Percentiles rank a stretch among this genome's conserved stretches.
phyloP scores from a whole-genome alignment of 2,888 invertebrate genomes.

The Allolobophora icterica region DNA sequence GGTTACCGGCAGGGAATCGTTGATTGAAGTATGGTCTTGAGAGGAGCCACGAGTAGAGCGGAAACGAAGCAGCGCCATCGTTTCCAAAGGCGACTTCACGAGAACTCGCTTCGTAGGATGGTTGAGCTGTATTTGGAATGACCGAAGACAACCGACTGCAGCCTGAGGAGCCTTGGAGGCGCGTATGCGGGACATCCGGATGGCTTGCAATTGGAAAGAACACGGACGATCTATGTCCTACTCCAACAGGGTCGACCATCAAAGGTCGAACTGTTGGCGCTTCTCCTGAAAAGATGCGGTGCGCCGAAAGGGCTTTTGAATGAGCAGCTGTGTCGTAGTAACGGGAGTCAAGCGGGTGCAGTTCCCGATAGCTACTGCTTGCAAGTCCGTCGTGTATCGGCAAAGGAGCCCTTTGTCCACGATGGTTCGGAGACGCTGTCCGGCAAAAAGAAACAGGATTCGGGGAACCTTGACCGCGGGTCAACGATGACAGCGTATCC shows the following conservation, averaged over 20 bases:
- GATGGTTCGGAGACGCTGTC: not conserved
- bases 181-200: not conserved
- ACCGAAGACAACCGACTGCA: not conserved
- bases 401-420: not conserved
- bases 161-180: not conserved
- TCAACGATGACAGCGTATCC: not conserved
- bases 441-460: not conserved
- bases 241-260: not conserved
- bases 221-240: not conserved
- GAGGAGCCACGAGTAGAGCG: slow-evolving; percentile 10
- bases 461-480: not conserved
- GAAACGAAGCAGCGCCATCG: not conserved
- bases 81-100: not conserved
- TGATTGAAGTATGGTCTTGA: not conserved
- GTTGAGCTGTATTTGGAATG: not conserved
- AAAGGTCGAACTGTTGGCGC: not conserved
- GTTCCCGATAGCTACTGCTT: not conserved
- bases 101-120: not conserved
- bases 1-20: not conserved
- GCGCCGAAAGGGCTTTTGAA: not conserved
- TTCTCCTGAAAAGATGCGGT: not conserved
- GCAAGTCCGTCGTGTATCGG: not conserved
- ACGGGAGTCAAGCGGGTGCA: not conserved
- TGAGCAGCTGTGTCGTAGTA: not conserved
- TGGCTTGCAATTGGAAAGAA: not conserved